These are phyloP conservation scores for Peromyscus nudipes DNA, from an alignment of 2,797 vertebrate species.

Conservation along the genomic window DNA sequence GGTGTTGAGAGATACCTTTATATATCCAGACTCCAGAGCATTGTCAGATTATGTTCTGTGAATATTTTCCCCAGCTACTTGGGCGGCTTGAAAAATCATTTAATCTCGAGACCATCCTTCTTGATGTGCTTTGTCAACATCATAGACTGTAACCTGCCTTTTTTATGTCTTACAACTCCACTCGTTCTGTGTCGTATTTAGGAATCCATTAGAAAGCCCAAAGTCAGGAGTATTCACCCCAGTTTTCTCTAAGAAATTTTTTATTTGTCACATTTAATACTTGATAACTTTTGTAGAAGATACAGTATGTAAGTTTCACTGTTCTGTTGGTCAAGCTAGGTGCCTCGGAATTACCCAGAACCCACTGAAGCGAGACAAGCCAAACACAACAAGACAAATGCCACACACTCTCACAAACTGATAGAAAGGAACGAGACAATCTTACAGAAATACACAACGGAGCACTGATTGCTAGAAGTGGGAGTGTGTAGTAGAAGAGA, in stretches of 20 bases:
- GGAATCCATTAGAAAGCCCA: neutral
- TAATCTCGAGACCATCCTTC: neutral
- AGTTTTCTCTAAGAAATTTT: neutral
- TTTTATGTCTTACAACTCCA: neutral
- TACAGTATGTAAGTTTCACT: neutral
- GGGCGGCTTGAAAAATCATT: neutral
- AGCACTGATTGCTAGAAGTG: neutral
- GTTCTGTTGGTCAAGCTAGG: neutral
- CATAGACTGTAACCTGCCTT: neutral
- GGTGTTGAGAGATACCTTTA: neutral
- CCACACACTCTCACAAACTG: neutral
- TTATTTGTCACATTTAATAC: neutral
- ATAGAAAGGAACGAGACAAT: neutral
- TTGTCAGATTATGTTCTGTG: neutral
- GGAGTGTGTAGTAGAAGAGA: neutral
- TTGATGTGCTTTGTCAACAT: neutral
- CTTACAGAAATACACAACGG: neutral
- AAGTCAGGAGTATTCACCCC: neutral
- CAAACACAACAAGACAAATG: neutral
- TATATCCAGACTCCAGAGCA: neutral
- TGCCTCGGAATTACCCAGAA: neutral
- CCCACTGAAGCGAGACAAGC: neutral
- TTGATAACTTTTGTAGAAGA: neutral
- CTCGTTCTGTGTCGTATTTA: neutral
- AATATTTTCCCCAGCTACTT: neutral